These are phyloP conservation scores for Syrphus vitripennis DNA, from an alignment of 2,888 invertebrate species.

Conservation along the genomic window DNA sequence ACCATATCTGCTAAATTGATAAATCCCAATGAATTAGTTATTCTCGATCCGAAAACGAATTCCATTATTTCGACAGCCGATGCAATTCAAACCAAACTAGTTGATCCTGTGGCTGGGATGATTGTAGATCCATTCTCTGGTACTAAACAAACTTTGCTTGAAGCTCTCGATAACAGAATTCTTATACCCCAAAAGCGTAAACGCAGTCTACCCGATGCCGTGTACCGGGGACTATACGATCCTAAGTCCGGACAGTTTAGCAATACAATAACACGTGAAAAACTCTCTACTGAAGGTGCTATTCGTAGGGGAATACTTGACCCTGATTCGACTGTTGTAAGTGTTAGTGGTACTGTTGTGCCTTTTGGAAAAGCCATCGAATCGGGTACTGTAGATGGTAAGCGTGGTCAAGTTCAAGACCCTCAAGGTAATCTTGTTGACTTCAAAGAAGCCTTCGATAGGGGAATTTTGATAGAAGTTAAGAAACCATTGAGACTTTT, in stretches of 20 bases:
- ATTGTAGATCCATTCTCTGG: constrained; percentile 89
- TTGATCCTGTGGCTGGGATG: constrained; percentile 91
- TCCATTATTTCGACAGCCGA: constrained; percentile 91
- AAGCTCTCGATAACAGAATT: constrained; percentile 91
- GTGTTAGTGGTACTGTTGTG: constrained; percentile 89
- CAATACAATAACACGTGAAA: constrained; percentile 90
- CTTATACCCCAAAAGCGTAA: constrained; percentile 91
- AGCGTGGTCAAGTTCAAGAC: constrained; percentile 86
- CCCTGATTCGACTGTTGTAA: constrained; percentile 92
- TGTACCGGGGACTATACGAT: constrained; percentile 95
- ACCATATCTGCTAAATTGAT: constrained; percentile 89
- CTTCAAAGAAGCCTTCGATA: constrained; percentile 92
- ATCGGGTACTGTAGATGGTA: constrained; percentile 89
- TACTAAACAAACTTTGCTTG: constrained; percentile 88
- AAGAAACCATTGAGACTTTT: constrained; percentile 90
- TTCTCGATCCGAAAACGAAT: constrained; percentile 90
- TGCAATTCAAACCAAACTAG: constrained; percentile 88
- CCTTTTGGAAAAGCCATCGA: constrained; percentile 92
- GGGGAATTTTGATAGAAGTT: constrained; percentile 91
- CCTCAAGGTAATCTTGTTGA: constrained; percentile 86
- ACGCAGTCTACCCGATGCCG: constrained; percentile 92
- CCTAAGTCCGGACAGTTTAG: constrained; percentile 91
- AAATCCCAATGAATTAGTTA: constrained; percentile 88
- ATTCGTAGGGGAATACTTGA: constrained; percentile 92
- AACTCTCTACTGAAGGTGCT: constrained; percentile 90